Evolutionary conservation across 2,113 vertebrate genomes (phyloP).

Genomic region (Bubo bubo): DNA sequence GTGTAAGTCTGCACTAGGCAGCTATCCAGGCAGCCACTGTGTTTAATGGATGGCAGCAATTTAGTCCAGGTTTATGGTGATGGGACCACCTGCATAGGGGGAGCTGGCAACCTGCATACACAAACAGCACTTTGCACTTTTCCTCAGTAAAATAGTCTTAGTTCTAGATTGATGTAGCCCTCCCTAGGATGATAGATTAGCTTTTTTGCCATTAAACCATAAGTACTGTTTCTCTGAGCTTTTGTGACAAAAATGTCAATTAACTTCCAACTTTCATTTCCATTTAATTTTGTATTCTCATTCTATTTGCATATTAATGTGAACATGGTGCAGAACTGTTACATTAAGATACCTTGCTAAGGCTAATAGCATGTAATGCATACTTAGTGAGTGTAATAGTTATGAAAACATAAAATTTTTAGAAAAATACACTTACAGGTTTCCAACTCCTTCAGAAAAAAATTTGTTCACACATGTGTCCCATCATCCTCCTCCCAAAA

Average conservation of each 20-base stretch:
- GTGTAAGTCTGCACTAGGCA: slow-evolving; percentile 81
- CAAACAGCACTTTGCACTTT: slow-evolving; percentile 65
- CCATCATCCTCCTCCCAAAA: not conserved
- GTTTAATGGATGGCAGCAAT: slow-evolving; percentile 96
- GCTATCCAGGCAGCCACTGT: slow-evolving; percentile 76
- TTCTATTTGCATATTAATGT: slow-evolving; percentile 78
- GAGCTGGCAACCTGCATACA: slow-evolving; percentile 71
- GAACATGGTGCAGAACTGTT: slow-evolving; percentile 68
- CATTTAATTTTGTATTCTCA: slow-evolving; percentile 74
- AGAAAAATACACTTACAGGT: not conserved
- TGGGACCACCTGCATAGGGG: slow-evolving; percentile 88
- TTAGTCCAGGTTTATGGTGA: slow-evolving; percentile 88
- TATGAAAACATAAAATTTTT: slow-evolving; percentile 37
- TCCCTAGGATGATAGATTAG: slow-evolving; percentile 71
- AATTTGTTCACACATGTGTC: not conserved
- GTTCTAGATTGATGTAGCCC: slow-evolving; percentile 70
- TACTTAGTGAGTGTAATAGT: slow-evolving; percentile 58
- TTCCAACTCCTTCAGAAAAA: not conserved
- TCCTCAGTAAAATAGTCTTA: slow-evolving; percentile 55
- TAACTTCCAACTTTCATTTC: slow-evolving; percentile 76
- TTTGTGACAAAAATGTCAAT: slow-evolving; percentile 81
- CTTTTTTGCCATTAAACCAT: slow-evolving; percentile 74
- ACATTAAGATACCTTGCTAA: slow-evolving; percentile 67
- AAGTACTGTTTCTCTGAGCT: slow-evolving; percentile 68
- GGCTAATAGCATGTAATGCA: slow-evolving; percentile 67